Evolutionary conservation across 2,888 invertebrate species (phyloP).

Genomic region (Dusona sp.): DNA sequence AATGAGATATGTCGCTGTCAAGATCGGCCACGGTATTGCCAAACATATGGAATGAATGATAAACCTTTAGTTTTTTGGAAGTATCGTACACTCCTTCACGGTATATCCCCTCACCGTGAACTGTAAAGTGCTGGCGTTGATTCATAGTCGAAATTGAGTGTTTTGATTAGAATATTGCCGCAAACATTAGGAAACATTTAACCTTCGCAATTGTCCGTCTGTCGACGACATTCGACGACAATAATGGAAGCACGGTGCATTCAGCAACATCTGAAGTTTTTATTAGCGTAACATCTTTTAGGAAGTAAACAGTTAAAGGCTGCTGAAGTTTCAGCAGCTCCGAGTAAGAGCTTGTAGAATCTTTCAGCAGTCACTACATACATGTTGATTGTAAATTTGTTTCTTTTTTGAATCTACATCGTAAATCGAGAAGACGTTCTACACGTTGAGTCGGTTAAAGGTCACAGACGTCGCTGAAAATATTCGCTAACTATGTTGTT

Average conservation of each 20-base stretch:
- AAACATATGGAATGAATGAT: too few relatives aligned
- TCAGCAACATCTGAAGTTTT: neutral
- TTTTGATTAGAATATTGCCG: too few relatives aligned
- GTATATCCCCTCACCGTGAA: neutral
- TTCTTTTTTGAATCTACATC: neutral
- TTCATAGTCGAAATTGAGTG: too few relatives aligned
- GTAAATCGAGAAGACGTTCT: neutral
- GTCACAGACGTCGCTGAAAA: neutral
- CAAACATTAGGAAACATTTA: too few relatives aligned
- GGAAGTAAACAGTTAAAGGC: too few relatives aligned
- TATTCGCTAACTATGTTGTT: neutral
- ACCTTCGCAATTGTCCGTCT: neutral
- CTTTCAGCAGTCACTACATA: neutral
- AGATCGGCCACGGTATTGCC: too few relatives aligned
- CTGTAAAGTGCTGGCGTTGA: too few relatives aligned
- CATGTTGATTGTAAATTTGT: neutral
- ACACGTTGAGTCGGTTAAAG: neutral
- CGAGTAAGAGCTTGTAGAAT: neutral
- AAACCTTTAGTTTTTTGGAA: too few relatives aligned
- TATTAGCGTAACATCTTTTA: neutral
- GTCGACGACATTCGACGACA: neutral
- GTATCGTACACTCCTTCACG: too few relatives aligned
- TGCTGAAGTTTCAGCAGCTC: too few relatives aligned
- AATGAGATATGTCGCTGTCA: too few relatives aligned
- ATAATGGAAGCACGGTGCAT: neutral